These are phyloP conservation scores for Embidobia sp. DNA, from an alignment of 2,888 invertebrate genomes.

Conservation along the genomic window DNA sequence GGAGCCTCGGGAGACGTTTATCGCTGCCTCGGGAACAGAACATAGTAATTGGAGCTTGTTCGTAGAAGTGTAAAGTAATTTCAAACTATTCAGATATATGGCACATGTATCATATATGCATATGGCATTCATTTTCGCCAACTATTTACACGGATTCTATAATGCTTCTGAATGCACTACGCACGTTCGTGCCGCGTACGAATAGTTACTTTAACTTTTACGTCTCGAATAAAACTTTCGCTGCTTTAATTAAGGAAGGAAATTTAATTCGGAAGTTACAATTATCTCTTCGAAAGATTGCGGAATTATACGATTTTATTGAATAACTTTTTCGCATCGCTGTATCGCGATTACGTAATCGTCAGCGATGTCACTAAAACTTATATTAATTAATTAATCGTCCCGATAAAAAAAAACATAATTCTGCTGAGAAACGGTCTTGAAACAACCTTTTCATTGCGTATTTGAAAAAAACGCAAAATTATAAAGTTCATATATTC, in stretches of 20 bases:
- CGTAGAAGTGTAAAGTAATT: slow-evolving; percentile 62
- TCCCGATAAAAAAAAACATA: too few relatives aligned
- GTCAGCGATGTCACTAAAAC: too few relatives aligned
- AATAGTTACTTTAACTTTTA: not conserved
- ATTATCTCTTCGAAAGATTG: not conserved
- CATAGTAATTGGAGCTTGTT: slow-evolving; percentile 65
- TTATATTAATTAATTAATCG: too few relatives aligned
- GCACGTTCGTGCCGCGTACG: not conserved
- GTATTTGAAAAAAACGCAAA: too few relatives aligned
- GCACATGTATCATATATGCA: slow-evolving; percentile 36
- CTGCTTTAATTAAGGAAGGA: slow-evolving; percentile 1
- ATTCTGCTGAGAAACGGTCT: too few relatives aligned
- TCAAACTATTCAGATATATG: slow-evolving; percentile 54
- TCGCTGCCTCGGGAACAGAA: slow-evolving; percentile 57
- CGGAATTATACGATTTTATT: not conserved
- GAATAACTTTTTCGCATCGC: too few relatives aligned
- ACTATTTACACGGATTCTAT: slow-evolving; percentile 21
- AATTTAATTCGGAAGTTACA: slow-evolving; percentile 5
- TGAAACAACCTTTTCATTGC: too few relatives aligned
- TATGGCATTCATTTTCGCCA: slow-evolving; percentile 22
- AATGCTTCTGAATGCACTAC: slow-evolving; percentile 17
- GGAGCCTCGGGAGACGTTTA: slow-evolving; percentile 62
- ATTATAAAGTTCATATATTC: too few relatives aligned
- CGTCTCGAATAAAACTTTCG: slow-evolving; percentile 1
- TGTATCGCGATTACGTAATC: too few relatives aligned